Percentiles rank a stretch among this genome's conserved stretches.
Evolutionary conservation across 2,888 invertebrate species (phyloP).

Genomic region (Lasioglossum calceatum): DNA sequence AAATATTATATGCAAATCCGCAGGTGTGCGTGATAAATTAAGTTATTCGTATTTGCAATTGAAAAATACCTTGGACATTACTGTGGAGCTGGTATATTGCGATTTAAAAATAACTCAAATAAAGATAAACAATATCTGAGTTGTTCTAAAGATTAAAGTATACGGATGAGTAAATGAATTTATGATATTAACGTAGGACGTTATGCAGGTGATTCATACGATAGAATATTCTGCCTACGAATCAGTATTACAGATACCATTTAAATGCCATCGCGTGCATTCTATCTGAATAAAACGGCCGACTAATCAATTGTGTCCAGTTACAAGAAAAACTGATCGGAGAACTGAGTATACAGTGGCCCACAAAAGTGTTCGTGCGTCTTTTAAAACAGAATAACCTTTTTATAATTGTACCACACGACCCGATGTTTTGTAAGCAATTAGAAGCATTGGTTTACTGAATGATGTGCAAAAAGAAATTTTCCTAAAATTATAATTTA

Average conservation of each 20-base stretch:
- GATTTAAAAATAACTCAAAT: not conserved
- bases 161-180: not conserved
- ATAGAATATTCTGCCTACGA: not conserved
- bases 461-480: no score
- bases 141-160: not conserved
- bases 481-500: no score
- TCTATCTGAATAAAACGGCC: not conserved
- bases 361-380: no score
- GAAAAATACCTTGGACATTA: not conserved
- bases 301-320: not conserved
- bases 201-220: not conserved
- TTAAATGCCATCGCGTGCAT: not conserved
- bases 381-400: no score
- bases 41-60: not conserved
- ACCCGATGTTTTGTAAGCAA: no score
- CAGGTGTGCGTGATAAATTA: not conserved
- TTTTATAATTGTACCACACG: no score
- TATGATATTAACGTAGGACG: not conserved
- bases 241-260: not conserved
- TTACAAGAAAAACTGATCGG: not conserved
- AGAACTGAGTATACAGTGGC: not conserved
- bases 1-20: slow-evolving; percentile 3
- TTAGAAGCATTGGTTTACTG: no score
- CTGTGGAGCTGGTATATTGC: not conserved
- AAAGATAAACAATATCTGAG: not conserved